A percentile compares a stretch with the other conserved stretches of the same genome.
phyloP scores from a whole-genome alignment of 2,888 invertebrate genomes.

The Ditula angustiorana region DNA sequence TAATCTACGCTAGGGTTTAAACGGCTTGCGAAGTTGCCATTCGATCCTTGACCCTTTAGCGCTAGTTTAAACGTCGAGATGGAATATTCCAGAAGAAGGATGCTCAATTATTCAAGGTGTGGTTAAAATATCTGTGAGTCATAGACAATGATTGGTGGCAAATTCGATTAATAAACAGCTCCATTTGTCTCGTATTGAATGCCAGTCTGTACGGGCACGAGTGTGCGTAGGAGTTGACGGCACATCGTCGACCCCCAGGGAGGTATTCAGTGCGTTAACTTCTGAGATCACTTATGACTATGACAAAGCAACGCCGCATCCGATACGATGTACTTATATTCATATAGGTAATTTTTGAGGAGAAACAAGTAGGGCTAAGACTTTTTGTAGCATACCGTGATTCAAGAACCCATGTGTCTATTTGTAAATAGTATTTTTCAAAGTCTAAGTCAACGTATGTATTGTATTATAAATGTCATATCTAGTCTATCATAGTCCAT shows the following conservation, averaged over 20 bases:
- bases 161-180: constrained; percentile 14
- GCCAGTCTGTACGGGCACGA: constrained; percentile 4
- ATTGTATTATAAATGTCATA: no score
- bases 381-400: no score
- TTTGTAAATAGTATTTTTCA: not conserved
- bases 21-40: no score
- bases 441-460: no score
- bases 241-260: constrained; percentile 12
- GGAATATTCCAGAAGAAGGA: not conserved
- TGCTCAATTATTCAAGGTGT: not conserved
- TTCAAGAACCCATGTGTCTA: no score
- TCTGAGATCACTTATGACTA: constrained; percentile 29
- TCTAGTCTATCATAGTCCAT: no score
- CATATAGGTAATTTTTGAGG: no score
- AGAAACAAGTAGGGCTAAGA: no score
- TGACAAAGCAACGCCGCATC: not conserved
- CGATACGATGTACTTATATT: no score
- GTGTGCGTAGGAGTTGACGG: constrained; percentile 19
- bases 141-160: not conserved
- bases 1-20: not conserved
- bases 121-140: not conserved
- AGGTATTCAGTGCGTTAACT: constrained; percentile 10
- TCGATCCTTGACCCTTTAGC: not conserved
- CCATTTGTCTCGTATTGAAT: not conserved
- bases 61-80: not conserved